Evolutionary conservation across 2,113 vertebrate genomes (phyloP), one percentile per base, ranked within the genome.

Genomic region (Chascanopsetta lugubris): DNA sequence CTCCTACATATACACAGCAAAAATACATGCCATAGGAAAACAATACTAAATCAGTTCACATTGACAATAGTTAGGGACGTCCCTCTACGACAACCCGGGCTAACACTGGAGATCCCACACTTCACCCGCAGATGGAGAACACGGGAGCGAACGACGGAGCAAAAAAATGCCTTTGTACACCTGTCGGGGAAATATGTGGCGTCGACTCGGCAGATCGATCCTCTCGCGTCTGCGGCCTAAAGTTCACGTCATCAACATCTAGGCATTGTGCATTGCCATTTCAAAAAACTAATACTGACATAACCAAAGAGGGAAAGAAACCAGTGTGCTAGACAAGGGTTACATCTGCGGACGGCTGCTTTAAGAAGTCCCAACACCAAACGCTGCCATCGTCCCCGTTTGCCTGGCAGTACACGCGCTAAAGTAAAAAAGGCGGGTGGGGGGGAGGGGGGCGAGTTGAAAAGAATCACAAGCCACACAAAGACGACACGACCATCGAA

Each of bases 11-110:
- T 58, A 87, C 81, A 85, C 77, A 80, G 79, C 84, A 80, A 81
- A 86, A 83, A 83, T 61, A 83, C 88, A 88, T 90, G 85, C 87
- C 84, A 85, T 79, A 83, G 75, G 70, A 80, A 83, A 85, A 83
- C 77, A 71, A 84, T 71, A 82, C 75, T 65, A 71, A 87, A 77
- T 65, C 62, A 43, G 43, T 77, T 77, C 53, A 84, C 80, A 74
- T 61, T 24, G 48, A 85, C 73, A 70, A 76, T 67, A 84, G 32
- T 65, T 62, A 81, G 84, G n/a, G 80, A 84, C 72, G 22, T 75
- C 73, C 81, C 77, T 70, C n/a, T 15, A 0, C 80, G 56, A 57
- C 53, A 60, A 71, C 69, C 68, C 48, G 53, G 74, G 50, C 76
- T 45, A 80, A 85, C 74, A 79, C 55, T 51, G 32, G 32, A 69